Base-by-base conservation (phyloP, 1,140 invertebrate species). In the Lepidostoma basale region DNA sequence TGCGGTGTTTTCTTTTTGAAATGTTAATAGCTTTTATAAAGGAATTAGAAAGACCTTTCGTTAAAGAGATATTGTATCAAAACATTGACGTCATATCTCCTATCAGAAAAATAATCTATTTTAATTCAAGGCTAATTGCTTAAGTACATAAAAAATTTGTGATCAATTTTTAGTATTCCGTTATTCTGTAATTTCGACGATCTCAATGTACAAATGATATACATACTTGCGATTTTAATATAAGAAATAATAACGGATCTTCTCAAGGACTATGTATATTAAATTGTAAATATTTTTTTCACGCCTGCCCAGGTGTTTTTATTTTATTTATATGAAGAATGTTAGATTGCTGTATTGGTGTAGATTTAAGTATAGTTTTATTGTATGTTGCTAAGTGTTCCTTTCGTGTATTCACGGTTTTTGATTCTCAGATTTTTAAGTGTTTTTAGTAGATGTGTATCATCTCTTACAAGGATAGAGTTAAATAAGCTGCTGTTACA, bases 381-480 rank as follows among this genome's bases (percentile, higher is more conserved):
- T 54, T 54, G 12, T 25, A 14, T 28, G 12, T 54, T 54, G 4
- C 26, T 54, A 54, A 54, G 49, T 54, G 49, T 54, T 54, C 49
- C 49, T 54, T 28, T 14, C 49, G 49, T 54, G 49, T 18, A 30
- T 54, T 54, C 49, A 54, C 49, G 49, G 49, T 54, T 54, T 36
- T 54, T 54, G 49, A 54, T 54, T 54, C 49, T 54, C 49, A 54
- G 49, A 54, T 54, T 9, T 54, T 54, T 54, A 33, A 54, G 26
- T 54, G 49, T 54, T 33, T 54, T 36, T 22, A 22, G 44, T 47
- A 47, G 20, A 47, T 47, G 8, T 12, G 23, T 47, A 16, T 20
- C 9, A 47, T 10, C 23, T 9, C 22, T 49, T 23, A 36, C 14
- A 36, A n/a, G 33, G 33, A 2, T 36, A 36, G 33, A 36, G 10